Conservation (phyloP, 2,797 vertebrate species). For the Bryconaethiops microstoma region DNA sequence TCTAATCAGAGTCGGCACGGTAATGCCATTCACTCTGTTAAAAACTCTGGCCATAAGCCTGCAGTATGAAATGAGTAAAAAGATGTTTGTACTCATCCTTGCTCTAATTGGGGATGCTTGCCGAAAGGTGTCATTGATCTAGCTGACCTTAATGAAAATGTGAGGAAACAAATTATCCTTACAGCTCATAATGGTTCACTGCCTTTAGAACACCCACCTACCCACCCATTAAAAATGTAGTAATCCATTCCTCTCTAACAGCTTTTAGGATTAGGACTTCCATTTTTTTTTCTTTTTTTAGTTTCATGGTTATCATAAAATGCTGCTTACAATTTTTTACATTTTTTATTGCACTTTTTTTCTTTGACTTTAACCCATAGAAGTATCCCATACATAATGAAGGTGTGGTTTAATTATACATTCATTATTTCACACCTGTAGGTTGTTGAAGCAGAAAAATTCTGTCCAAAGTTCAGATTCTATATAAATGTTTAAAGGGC, state of each 20-base stretch:
- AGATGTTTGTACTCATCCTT: not conserved
- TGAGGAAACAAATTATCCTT: not conserved
- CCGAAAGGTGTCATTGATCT: slow-evolving; percentile 3
- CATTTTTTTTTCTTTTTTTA: not conserved
- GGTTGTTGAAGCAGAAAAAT: too few relatives aligned
- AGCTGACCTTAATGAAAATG: not conserved
- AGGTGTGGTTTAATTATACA: too few relatives aligned
- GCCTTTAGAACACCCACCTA: not conserved
- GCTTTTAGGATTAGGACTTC: not conserved
- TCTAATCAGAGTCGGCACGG: slow-evolving; percentile 1
- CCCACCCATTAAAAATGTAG: too few relatives aligned
- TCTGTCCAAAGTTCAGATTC: too few relatives aligned
- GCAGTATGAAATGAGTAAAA: not conserved
- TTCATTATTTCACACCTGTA: too few relatives aligned
- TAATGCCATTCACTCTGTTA: slow-evolving; percentile 14
- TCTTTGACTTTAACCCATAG: too few relatives aligned
- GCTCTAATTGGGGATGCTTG: slow-evolving; percentile 2
- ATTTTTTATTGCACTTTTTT: too few relatives aligned
- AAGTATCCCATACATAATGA: too few relatives aligned
- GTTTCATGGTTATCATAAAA: not conserved
- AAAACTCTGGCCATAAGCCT: not conserved
- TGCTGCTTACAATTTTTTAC: not conserved
- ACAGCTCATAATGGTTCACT: not conserved
- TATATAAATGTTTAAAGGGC: too few relatives aligned
- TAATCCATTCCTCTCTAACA: too few relatives aligned